A percentile compares a stretch with the other conserved stretches of the same genome.
Evolutionary conservation across 35 echinoderm and acorn worm genomes (phyloP).

Genomic region (Amphiura filiformis): DNA sequence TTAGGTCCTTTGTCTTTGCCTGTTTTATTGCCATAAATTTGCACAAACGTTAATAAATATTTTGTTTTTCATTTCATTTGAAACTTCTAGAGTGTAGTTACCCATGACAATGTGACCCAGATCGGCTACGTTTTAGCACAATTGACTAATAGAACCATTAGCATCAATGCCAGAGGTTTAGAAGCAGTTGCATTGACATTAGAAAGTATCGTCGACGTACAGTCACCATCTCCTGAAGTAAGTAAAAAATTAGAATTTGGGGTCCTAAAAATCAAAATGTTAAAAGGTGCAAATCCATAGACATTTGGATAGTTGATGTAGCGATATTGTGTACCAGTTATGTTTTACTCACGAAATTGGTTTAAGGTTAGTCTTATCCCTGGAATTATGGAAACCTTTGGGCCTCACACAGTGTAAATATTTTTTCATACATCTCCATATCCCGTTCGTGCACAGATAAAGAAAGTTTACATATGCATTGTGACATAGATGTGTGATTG

Average conservation of each 20-base stretch:
- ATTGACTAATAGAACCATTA: background rate
- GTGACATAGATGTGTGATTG: no score
- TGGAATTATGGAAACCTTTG: no score
- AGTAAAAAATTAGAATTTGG: background rate
- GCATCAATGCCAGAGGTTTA: background rate
- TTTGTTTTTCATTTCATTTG: no score
- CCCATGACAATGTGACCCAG: background rate
- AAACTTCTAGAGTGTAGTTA: background rate
- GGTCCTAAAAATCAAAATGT: background rate
- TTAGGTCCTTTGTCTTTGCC: no score
- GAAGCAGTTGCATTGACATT: background rate
- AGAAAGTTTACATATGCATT: no score
- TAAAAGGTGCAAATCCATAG: background rate
- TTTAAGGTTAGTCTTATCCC: no score
- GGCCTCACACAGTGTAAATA: no score
- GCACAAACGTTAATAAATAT: no score
- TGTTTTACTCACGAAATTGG: background rate
- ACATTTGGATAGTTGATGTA: background rate
- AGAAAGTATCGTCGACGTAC: background rate
- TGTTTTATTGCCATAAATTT: no score
- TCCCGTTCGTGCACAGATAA: no score
- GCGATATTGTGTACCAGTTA: background rate
- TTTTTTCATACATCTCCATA: no score
- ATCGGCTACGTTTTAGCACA: background rate
- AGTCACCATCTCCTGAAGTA: background rate